phyloP scores from a whole-genome alignment of 2,888 invertebrate species.

The Cepaea hortensis region DNA sequence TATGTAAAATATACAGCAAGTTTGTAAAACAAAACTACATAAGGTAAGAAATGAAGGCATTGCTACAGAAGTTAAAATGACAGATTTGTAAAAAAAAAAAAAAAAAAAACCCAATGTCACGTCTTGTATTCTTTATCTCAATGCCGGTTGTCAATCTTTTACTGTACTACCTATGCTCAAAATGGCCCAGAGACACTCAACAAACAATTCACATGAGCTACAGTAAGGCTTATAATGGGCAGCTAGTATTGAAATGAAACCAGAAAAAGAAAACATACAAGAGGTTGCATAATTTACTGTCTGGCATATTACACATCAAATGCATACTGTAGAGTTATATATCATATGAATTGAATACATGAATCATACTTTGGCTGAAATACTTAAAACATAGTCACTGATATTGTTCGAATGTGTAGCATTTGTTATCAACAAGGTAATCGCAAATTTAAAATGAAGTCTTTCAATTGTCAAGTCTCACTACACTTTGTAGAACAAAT shows the following conservation, averaged over 20 bases:
- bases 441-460: no score
- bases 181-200: background rate
- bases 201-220: background rate
- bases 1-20: constrained; percentile 1
- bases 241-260: background rate
- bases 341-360: no score
- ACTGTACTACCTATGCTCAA: background rate
- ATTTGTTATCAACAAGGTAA: no score
- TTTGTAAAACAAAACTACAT: background rate
- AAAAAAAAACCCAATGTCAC: background rate
- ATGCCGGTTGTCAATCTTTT: background rate
- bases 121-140: background rate
- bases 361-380: no score
- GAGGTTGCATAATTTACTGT: no score
- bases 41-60: background rate
- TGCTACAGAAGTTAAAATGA: background rate
- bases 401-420: no score
- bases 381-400: no score
- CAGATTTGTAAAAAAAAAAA: background rate
- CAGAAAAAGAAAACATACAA: background rate
- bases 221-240: background rate
- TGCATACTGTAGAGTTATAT: no score
- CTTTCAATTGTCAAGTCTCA: no score
- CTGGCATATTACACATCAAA: no score
- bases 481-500: no score